These are phyloP conservation scores for Selenia dentaria DNA, from an alignment of 2,888 invertebrate species.

Conservation along the genomic window DNA sequence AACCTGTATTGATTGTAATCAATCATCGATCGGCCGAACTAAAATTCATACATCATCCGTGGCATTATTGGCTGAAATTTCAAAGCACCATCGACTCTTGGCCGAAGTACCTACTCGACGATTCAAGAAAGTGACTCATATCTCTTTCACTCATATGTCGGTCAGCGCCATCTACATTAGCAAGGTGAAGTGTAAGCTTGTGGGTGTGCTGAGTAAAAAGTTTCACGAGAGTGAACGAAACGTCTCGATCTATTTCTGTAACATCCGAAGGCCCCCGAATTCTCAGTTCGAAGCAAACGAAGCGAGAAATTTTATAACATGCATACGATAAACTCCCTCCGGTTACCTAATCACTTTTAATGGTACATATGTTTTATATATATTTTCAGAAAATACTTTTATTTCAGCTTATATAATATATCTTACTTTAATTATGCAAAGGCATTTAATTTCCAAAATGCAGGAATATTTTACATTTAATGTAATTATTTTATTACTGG, in stretches of 20 bases:
- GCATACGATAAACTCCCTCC: constrained; percentile 56
- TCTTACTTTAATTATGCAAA: too few species aligned
- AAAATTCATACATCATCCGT: constrained; percentile 42
- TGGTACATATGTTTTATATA: neutral
- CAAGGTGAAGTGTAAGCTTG: constrained; percentile 80
- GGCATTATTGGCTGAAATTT: constrained; percentile 37
- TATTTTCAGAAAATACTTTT: neutral
- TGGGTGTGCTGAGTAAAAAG: constrained; percentile 77
- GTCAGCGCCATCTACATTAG: constrained; percentile 77
- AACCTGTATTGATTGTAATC: too few species aligned
- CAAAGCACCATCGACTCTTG: constrained; percentile 29
- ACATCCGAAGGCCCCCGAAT: constrained; percentile 64
- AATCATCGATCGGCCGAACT: constrained; percentile 32
- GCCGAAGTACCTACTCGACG: constrained; percentile 34
- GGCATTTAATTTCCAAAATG: too few species aligned
- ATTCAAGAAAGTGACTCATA: constrained; percentile 61
- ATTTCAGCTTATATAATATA: constrained; percentile 1
- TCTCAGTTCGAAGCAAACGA: constrained; percentile 47
- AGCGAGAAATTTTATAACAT: constrained; percentile 61
- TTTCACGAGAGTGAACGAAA: constrained; percentile 79
- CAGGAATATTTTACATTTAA: too few species aligned
- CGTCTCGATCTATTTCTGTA: constrained; percentile 78
- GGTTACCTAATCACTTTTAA: constrained; percentile 60
- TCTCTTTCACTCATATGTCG: constrained; percentile 54
- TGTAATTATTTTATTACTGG: constrained; percentile 4